These are phyloP conservation scores for Buceros bicornis DNA, from an alignment of 2,797 vertebrate species.

Conservation along the genomic window DNA sequence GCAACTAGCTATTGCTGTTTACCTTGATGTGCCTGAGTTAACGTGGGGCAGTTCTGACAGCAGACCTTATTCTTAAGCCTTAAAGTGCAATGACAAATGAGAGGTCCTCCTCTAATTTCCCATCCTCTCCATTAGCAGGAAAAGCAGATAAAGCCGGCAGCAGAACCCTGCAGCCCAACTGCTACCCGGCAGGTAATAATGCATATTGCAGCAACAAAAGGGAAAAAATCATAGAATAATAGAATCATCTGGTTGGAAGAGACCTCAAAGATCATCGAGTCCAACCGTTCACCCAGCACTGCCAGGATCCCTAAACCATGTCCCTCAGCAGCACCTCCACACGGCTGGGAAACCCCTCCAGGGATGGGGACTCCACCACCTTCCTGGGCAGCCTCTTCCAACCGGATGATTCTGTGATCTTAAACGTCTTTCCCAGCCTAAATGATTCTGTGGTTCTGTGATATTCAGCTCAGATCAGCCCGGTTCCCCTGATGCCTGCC, in stretches of 20 bases:
- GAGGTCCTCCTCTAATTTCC: conserved; percentile 25
- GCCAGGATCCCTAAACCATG: too few relatives aligned
- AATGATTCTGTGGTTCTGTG: neutral
- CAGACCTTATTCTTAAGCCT: neutral
- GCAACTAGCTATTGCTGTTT: conserved; percentile 23
- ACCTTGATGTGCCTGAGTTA: conserved; percentile 30
- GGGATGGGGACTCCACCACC: too few relatives aligned
- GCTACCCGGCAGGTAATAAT: conserved; percentile 6
- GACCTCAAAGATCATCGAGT: too few relatives aligned
- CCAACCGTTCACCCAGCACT: too few relatives aligned
- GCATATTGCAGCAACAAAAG: neutral
- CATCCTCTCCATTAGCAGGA: neutral
- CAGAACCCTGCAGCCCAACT: neutral
- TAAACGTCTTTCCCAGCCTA: neutral
- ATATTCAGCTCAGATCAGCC: neutral
- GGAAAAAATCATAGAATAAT: neutral
- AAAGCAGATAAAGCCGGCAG: neutral
- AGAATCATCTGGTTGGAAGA: too few relatives aligned
- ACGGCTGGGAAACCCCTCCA: too few relatives aligned
- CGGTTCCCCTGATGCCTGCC: neutral
- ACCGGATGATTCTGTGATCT: too few relatives aligned
- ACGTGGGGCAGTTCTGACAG: neutral
- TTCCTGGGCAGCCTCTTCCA: too few relatives aligned
- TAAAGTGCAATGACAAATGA: neutral
- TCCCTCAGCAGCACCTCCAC: too few relatives aligned